A percentile compares a stretch with the other conserved stretches of the same genome.
Evolutionary conservation across 2,113 vertebrate genomes (phyloP).

Genomic region (Eubucco bourcierii): DNA sequence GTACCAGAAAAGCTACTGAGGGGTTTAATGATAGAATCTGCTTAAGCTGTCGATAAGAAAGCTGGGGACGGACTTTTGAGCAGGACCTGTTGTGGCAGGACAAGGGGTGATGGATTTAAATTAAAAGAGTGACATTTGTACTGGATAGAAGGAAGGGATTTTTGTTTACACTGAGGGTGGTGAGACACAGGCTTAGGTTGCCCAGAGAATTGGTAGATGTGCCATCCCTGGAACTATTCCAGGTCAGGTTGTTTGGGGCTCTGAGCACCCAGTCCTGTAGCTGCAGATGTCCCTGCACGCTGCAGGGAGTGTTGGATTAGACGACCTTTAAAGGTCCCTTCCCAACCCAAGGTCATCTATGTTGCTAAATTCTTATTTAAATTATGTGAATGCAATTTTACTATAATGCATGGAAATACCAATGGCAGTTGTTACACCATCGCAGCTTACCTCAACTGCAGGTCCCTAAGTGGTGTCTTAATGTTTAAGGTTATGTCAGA

Average conservation of each 20-base stretch:
- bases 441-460: rapidly evolving
- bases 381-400: not conserved
- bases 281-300: not conserved
- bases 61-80: no score
- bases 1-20: not conserved
- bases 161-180: no score
- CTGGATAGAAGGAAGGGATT: no score
- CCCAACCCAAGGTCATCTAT: no score
- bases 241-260: not conserved
- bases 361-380: not conserved
- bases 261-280: not conserved
- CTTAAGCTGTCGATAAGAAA: not conserved
- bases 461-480: not conserved
- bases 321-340: not conserved
- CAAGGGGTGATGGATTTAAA: no score
- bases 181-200: no score
- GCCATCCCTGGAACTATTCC: no score
- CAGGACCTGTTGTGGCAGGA: no score
- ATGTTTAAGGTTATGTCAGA: not conserved
- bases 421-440: not conserved
- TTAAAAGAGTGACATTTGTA: no score
- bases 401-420: not conserved
- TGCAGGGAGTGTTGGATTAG: not conserved
- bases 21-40: not conserved
- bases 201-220: no score